Conservation (phyloP, 1,140 invertebrate genomes). For the Caerostris darwini region DNA sequence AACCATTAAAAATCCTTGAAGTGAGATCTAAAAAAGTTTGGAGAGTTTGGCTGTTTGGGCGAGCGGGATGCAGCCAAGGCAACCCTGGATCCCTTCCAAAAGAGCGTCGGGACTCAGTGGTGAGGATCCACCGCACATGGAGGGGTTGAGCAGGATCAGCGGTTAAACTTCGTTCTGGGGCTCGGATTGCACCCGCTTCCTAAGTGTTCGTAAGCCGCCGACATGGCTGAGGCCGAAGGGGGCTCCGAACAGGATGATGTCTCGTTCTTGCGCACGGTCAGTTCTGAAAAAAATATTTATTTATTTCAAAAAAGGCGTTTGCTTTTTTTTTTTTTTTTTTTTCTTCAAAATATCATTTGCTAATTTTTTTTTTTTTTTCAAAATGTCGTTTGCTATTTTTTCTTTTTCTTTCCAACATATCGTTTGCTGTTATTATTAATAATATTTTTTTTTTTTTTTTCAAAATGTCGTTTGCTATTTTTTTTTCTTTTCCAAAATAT, state of each 20-base stretch:
- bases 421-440: too few relatives aligned
- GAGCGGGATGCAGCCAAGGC: slow-evolving; percentile 17
- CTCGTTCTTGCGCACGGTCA: slow-evolving; percentile 97
- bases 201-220: slow-evolving; percentile 30
- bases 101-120: not conserved
- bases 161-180: slow-evolving; percentile 1
- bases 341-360: too few relatives aligned
- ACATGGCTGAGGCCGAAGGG: slow-evolving; percentile 91
- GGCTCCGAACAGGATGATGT: slow-evolving; percentile 98
- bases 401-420: too few relatives aligned
- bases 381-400: too few relatives aligned
- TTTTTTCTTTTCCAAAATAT: too few relatives aligned
- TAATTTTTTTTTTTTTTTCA: too few relatives aligned
- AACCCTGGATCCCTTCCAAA: not conserved
- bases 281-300: slow-evolving; percentile 81
- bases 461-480: too few relatives aligned
- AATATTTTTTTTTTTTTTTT: too few relatives aligned
- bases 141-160: not conserved
- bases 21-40: not conserved
- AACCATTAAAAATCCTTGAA: too few relatives aligned
- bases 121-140: not conserved
- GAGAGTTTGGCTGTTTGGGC: not conserved
- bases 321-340: too few relatives aligned
- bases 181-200: slow-evolving; percentile 37
- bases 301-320: too few relatives aligned